Conservation (phyloP, 2,888 invertebrate genomes). For the Lasiommata megera region DNA sequence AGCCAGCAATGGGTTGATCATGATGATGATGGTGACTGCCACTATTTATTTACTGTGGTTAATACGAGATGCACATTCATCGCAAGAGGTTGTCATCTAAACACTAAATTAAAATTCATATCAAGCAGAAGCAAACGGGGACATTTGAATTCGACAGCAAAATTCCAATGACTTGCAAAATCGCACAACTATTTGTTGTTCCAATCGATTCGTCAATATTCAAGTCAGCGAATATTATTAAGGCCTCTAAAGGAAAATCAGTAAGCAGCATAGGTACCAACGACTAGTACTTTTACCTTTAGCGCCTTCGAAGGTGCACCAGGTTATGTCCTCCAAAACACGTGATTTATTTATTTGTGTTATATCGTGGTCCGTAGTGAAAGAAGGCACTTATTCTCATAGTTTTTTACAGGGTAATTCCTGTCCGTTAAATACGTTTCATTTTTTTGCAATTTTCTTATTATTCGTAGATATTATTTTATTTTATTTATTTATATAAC, state of each 20-base stretch:
- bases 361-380: not conserved
- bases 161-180: constrained; percentile 13
- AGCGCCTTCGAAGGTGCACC: constrained; percentile 9
- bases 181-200: constrained; percentile 11
- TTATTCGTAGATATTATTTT: too few species aligned
- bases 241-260: constrained; percentile 15
- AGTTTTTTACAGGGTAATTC: too few species aligned
- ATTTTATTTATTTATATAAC: too few species aligned
- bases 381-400: too few species aligned
- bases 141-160: constrained; percentile 11
- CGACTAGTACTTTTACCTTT: constrained; percentile 11
- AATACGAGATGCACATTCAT: too few species aligned
- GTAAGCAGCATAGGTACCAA: not conserved
- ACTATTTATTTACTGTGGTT: too few species aligned
- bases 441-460: too few species aligned
- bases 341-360: constrained; percentile 2
- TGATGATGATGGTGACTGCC: too few species aligned
- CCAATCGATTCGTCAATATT: constrained; percentile 16
- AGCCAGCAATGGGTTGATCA: too few species aligned
- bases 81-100: not conserved
- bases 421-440: too few species aligned
- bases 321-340: constrained; percentile 3
- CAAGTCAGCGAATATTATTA: constrained; percentile 16
- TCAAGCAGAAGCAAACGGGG: constrained; percentile 1
- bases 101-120: constrained; percentile 6